These are phyloP conservation scores for Chaetodon auriga DNA, from an alignment of 2,113 vertebrate species.

Conservation along the genomic window DNA sequence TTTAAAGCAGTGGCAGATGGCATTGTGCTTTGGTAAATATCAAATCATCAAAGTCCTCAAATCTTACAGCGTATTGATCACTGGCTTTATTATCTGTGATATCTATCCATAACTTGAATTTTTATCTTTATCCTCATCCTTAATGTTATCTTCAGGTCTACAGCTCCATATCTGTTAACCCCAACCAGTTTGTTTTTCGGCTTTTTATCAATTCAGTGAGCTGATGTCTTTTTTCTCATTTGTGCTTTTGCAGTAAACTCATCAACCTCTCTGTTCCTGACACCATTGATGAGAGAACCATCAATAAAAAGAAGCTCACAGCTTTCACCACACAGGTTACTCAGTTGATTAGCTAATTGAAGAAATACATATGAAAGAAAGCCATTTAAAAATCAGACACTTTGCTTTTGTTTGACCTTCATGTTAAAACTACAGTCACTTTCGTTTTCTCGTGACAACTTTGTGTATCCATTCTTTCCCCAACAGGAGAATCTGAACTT, in stretches of 20 bases:
- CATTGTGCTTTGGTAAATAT: slow-evolving; percentile 89
- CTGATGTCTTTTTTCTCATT: background rate
- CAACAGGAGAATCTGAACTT: slow-evolving; percentile 97
- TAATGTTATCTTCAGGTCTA: background rate
- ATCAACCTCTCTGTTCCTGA: slow-evolving; percentile 97
- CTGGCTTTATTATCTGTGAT: background rate
- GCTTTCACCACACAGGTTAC: slow-evolving; percentile 94
- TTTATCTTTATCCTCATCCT: too few species aligned
- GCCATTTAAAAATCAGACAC: background rate
- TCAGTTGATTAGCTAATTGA: too few species aligned
- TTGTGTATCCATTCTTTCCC: background rate
- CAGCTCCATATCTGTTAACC: background rate
- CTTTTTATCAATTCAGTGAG: background rate
- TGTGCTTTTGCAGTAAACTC: slow-evolving; percentile 90
- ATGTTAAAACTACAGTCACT: background rate
- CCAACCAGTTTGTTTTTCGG: background rate
- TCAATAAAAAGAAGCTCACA: slow-evolving; percentile 97
- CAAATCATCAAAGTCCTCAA: background rate
- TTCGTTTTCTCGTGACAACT: background rate
- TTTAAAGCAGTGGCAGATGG: slow-evolving; percentile 92
- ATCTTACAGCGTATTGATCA: background rate
- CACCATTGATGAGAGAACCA: slow-evolving; percentile 97
- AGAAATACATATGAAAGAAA: background rate
- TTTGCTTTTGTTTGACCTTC: background rate
- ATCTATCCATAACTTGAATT: too few species aligned